These are phyloP conservation scores for Leucopternis melanops DNA, from an alignment of 2,113 vertebrate genomes.

Conservation along the genomic window DNA sequence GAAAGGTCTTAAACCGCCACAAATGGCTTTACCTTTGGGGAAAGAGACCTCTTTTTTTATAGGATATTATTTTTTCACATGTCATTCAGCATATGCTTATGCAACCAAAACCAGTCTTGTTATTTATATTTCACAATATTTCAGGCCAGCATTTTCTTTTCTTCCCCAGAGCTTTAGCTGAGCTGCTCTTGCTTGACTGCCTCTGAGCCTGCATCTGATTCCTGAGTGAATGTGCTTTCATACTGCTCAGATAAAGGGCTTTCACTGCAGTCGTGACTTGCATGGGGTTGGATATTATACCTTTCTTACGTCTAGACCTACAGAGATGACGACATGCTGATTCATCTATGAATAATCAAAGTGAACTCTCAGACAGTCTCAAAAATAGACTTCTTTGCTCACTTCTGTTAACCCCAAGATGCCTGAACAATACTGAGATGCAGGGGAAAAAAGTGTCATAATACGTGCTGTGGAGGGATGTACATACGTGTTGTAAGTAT, in stretches of 20 bases:
- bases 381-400: constrained; percentile 1
- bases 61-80: neutral
- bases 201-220: neutral
- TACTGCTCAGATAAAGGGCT: constrained; percentile 2
- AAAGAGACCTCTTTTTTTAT: neutral
- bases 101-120: neutral
- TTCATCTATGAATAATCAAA: constrained; percentile 40
- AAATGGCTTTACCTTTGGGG: neutral
- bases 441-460: neutral
- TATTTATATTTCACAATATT: constrained; percentile 45
- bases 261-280: neutral
- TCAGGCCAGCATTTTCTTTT: constrained; percentile 27
- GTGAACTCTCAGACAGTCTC: neutral
- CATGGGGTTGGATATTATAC: neutral
- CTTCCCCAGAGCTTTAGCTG: constrained; percentile 42
- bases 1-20: neutral
- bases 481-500: neutral
- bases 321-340: constrained; percentile 25
- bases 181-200: constrained; percentile 47
- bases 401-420: neutral
- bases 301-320: neutral
- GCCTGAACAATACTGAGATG: neutral
- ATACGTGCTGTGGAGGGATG: neutral
- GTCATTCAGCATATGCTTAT: neutral
- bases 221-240: neutral